Percentiles rank a stretch among this genome's conserved stretches.
Evolutionary conservation across 2,113 vertebrate species (phyloP).

Genomic region (Balaeniceps rex): DNA sequence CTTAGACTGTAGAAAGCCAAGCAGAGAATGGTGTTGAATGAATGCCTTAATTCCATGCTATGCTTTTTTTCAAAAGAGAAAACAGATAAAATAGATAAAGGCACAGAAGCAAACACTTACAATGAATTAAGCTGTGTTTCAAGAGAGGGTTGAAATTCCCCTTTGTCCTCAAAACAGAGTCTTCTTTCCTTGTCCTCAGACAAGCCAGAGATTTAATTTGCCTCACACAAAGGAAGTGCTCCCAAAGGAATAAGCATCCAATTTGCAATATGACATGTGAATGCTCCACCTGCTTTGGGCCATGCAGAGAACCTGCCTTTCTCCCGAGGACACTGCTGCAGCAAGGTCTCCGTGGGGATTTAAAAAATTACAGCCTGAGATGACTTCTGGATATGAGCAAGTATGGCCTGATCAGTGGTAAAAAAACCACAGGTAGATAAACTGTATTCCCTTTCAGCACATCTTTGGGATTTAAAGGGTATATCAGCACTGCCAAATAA

Average conservation of each 20-base stretch:
- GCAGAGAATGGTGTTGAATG: neutral
- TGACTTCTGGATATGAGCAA: neutral
- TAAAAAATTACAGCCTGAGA: neutral
- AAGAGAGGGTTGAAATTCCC: neutral
- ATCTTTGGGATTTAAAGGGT: neutral
- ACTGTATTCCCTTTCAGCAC: neutral
- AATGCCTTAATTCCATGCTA: neutral
- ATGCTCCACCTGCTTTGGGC: neutral
- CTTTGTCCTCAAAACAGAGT: neutral
- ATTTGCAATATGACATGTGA: neutral
- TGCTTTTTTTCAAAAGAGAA: neutral
- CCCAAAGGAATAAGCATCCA: slow-evolving; percentile 3
- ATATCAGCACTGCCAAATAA: neutral
- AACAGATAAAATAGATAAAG: neutral
- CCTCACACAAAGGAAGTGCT: neutral
- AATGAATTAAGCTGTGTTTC: slow-evolving; percentile 3
- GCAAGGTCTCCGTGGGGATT: neutral
- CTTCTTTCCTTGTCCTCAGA: neutral
- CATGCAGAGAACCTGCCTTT: neutral
- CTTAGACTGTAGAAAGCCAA: neutral
- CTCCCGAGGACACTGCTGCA: neutral
- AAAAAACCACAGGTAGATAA: neutral
- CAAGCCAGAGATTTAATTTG: slow-evolving; percentile 14
- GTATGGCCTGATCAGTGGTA: neutral
- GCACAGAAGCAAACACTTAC: neutral